A percentile compares a stretch with the other conserved stretches of the same genome.
These are phyloP conservation scores for Thripadectes ignobilis DNA, from an alignment of 2,797 vertebrate species.

Conservation along the genomic window DNA sequence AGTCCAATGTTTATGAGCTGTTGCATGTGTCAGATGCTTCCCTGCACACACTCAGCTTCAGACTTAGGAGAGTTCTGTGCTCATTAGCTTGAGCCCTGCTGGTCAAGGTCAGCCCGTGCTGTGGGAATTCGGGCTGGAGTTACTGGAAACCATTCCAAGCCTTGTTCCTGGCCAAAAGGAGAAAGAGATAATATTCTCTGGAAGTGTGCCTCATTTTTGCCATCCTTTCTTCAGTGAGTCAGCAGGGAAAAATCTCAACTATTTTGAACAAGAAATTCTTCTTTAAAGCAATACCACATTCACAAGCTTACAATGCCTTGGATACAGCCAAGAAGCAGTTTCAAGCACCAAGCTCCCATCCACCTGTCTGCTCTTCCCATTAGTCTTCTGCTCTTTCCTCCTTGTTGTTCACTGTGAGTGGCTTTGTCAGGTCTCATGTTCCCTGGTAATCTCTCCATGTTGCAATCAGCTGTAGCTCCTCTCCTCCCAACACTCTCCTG, in stretches of 20 bases:
- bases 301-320: fast-evolving
- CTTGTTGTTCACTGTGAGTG: neutral
- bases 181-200: constrained; percentile 24
- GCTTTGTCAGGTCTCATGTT: constrained; percentile 21
- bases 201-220: constrained; percentile 41
- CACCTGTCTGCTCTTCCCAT: neutral
- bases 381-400: neutral
- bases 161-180: neutral
- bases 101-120: constrained; percentile 14
- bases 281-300: neutral
- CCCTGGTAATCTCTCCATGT: neutral
- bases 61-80: neutral
- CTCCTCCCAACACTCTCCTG: neutral
- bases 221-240: constrained; percentile 44
- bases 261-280: neutral
- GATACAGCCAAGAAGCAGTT: neutral
- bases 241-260: neutral
- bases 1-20: constrained; percentile 52
- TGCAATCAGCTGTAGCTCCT: neutral
- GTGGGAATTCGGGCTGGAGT: constrained; percentile 35
- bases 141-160: constrained; percentile 50
- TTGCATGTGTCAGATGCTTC: constrained; percentile 48
- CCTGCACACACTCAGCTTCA: neutral
- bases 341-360: neutral
- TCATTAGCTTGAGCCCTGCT: neutral